Evolutionary conservation across 2,888 invertebrate species (phyloP), one percentile per base, ranked within the genome.

Genomic region (Nemurella pictetii): DNA sequence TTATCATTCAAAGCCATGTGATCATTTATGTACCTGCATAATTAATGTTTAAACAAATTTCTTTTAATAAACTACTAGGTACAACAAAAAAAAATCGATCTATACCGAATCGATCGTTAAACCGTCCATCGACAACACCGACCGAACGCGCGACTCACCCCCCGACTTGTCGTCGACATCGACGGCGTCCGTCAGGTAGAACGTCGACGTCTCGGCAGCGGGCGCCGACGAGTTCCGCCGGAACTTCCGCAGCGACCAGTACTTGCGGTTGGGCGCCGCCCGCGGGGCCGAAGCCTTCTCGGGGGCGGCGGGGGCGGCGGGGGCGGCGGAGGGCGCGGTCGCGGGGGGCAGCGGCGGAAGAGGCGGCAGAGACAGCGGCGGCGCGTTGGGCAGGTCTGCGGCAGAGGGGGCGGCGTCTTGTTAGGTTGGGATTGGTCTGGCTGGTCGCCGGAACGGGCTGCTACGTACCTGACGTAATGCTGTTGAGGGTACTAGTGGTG

Each of bases 171-270:
- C 12, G 88, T 94, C 94, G 0, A 93, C 92, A 87, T 94, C 93
- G 87, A 93, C 93, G 0, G 94, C 92, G 87, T 94, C 94, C 82
- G 94, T 94, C 87, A 95, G 89, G 88, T 95, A 95, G 89, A 95
- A 95, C 0, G 94, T 95, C 82, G 95, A 95, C 73, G 87, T 87
- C 81, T 88, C 88, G 85, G 87, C 87, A 27, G 74, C 83, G 73
- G 77, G 32, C 20, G 80, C 83, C 15, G 93, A 93, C 74, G 92
- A 91, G 77, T 93, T 93, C 85, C 94, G 91, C 80, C 94, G 91
- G 88, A 95, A 93, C 86, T 94, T 92, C 0, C 93, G 93, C 87
- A 94, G 92, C 0, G 93, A 92, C 87, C 92, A 92, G 87, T 92
- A 92, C 35, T 92, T 90, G 85, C 91, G 91, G 15, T 85, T 86